phyloP scores from a whole-genome alignment of 2,888 invertebrate genomes.

The Fragum sueziense region DNA sequence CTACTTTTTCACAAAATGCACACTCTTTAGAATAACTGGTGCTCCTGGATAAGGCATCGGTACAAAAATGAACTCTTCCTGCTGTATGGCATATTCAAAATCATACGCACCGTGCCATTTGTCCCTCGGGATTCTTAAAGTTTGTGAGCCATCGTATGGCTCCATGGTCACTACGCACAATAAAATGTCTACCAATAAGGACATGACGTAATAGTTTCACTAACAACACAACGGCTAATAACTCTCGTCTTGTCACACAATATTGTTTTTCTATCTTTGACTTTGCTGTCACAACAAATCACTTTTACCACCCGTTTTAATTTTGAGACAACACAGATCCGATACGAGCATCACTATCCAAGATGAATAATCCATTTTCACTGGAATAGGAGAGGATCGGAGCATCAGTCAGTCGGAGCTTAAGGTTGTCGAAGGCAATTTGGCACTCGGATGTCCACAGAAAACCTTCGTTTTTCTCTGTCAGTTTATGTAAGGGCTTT shows the following conservation, averaged over 20 bases:
- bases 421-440: not conserved
- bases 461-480: not conserved
- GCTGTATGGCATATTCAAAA: not conserved
- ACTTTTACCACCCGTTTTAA: conserved; percentile 41
- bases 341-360: conserved; percentile 38
- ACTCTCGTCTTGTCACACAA: conserved; percentile 1
- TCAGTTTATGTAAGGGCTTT: conserved; percentile 2
- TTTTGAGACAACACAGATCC: conserved; percentile 36
- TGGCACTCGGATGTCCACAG: not conserved
- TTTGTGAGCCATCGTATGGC: not conserved
- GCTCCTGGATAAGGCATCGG: conserved; percentile 27
- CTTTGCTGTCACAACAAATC: conserved; percentile 31
- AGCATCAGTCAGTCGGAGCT: not conserved
- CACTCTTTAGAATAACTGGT: conserved; percentile 34
- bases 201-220: not conserved
- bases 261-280: not conserved
- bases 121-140: conserved; percentile 2
- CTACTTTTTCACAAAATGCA: conserved; percentile 29
- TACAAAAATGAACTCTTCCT: too few relatives aligned
- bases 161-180: not conserved
- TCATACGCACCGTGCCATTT: not conserved
- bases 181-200: not conserved
- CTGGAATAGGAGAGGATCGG: not conserved
- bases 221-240: not conserved
- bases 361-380: not conserved